Base-by-base conservation (phyloP, 2,888 invertebrate species). In the Blera fallax region DNA sequence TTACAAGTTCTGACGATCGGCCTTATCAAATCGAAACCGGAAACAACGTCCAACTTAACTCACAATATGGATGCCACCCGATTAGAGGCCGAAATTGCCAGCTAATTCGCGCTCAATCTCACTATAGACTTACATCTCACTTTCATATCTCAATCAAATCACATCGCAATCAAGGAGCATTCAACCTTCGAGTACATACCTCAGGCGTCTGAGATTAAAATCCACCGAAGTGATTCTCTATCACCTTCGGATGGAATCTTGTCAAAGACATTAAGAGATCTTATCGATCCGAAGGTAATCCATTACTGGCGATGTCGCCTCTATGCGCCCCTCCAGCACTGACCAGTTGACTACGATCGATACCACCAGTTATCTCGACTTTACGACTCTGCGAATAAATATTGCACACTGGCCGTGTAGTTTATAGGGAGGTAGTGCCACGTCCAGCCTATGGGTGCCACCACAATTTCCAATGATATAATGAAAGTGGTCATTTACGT, bases 401-500 rank as follows among this genome's bases (percentile, higher is more conserved):
- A 82, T 67, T 72, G 56, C 37, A 65, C 67, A n/a, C 37, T 34
- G 34, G 24, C 4, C 4, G 24, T 3, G 24, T 24, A 24, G 24
- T 24, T 2, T 24, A 34, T 27, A 27, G n/a, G 4, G 29, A 32
- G 56, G 37, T 50, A 50, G 52, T 45, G 48, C 16, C 16, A 11
- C 16, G 52, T 14, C 24, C 73, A 48, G 65, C 52, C 74, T 58
- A 77, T 76, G 74, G 76, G 52, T 76, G 72, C 83, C 83, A 83
- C 72, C 69, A 85, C 78, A 74, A 69, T 83, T 83, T 83, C 84
- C 84, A 84, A 76, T 80, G 84, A 85, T 80, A 85, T 85, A 85
- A 85, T 80, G 84, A 85, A 85, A 85, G 76, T 85, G 84, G 84
- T 76, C 84, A 85, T 80, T 85, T 85, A 85, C 80, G 76, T 85